Evolutionary conservation across 2,113 vertebrate species (phyloP), one percentile per base, ranked within the genome.

Genomic region (Callaeas wilsoni): DNA sequence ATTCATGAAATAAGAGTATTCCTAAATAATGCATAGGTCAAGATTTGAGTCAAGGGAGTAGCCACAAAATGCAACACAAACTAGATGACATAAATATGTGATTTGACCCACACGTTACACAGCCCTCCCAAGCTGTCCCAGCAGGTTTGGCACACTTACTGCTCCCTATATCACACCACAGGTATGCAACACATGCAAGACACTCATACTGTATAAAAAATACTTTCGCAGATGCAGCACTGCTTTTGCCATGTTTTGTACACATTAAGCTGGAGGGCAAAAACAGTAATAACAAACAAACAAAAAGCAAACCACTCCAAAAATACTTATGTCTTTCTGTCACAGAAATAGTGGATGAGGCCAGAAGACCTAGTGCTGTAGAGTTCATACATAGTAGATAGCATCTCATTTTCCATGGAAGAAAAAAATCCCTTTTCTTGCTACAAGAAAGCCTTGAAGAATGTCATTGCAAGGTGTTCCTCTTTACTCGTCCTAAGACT

Each of bases 41-140:
- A 30, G 1, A 12, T 89, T 46, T 83, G 32, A 44, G n/a, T 56
- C 21, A 10, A 52, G 12, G 10, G 10, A 57, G n/a, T 44, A 70
- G 8, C 13, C 16, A 62, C 29, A 83, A 78, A 82, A 69, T 74
- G 2, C 21, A 79, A 18, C 26, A 13, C 33, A 70, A 75, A 70
- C 10, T 56, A 42, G 55, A 20, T 9, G 74, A 53, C 2, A 42
- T 4, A 77, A 79, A 52, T 2, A 44, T 30, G 10, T 53, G 10
- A 10, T 56, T 62, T 62, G 42, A 78, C 13, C 23, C 18, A 29
- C 26, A 41, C 0, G 0, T 60, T 60, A 25, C 4, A 14, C 17
- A 39, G 6, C 23, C 10, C 12, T 78, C 41, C 55, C 69, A 74
- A 65, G 12, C 18, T 60, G 15, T 78, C 12, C 23, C 33, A 53